Conservation (phyloP, 2,797 vertebrate species). For the Gila robusta region DNA sequence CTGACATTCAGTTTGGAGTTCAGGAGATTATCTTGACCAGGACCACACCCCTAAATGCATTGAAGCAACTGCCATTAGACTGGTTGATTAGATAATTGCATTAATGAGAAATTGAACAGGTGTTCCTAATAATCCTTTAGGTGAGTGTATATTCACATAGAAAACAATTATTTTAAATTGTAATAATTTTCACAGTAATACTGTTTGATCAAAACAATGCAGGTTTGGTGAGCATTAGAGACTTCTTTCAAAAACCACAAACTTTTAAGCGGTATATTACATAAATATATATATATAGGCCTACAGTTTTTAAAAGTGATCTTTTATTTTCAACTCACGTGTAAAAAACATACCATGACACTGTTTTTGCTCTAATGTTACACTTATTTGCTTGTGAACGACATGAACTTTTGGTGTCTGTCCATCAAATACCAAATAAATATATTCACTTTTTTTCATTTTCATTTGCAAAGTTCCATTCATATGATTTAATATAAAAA, state of each 20-base stretch:
- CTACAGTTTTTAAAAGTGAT: too few species aligned
- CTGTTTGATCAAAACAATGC: neutral
- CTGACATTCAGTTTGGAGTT: too few species aligned
- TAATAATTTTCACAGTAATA: neutral
- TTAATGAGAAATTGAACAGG: too few species aligned
- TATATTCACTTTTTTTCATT: neutral
- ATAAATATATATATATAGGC: neutral
- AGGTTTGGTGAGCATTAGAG: neutral
- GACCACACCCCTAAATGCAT: too few species aligned
- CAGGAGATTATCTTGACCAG: too few species aligned
- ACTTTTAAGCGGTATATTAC: neutral
- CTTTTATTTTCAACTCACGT: neutral
- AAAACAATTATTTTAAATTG: neutral
- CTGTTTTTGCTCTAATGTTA: neutral
- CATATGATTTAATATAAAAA: neutral
- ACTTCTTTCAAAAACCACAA: neutral
- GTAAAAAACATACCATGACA: neutral
- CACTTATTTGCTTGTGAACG: neutral
- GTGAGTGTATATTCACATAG: too few species aligned
- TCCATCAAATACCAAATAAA: neutral
- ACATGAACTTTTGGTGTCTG: neutral
- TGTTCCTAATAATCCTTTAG: too few species aligned
- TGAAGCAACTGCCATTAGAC: too few species aligned
- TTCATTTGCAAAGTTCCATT: neutral
- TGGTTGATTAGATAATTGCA: too few species aligned